Evolutionary conservation across 2,113 vertebrate species (phyloP).

Genomic region (Probosciger aterrimus): DNA sequence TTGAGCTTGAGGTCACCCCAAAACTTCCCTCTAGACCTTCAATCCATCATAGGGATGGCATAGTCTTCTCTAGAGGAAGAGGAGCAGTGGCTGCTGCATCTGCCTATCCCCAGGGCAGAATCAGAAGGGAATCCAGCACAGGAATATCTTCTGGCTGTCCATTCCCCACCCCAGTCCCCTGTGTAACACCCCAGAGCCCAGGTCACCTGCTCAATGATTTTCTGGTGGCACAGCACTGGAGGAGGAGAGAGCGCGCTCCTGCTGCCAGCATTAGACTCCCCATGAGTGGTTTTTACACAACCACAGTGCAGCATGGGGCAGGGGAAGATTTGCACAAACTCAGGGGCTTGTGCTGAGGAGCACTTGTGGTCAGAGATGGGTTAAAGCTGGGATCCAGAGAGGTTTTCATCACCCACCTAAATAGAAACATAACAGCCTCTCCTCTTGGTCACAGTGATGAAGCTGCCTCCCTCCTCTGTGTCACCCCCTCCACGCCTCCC

Average conservation of each 20-base stretch:
- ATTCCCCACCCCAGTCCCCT: background rate
- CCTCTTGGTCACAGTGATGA: background rate
- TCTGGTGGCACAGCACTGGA: background rate
- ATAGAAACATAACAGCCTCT: slow-evolving; percentile 30
- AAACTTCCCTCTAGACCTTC: background rate
- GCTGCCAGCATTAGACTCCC: background rate
- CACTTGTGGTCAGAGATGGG: background rate
- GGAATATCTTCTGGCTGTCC: background rate
- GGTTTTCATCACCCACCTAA: slow-evolving; percentile 24
- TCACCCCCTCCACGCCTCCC: background rate
- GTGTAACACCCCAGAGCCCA: background rate
- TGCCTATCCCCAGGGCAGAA: background rate
- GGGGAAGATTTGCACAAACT: background rate
- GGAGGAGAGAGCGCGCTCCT: background rate
- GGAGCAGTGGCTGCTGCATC: accelerated
- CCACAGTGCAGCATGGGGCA: background rate
- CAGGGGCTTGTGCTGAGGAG: background rate
- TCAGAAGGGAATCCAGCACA: background rate
- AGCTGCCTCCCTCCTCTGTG: background rate
- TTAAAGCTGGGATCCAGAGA: slow-evolving; percentile 18
- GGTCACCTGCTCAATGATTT: background rate
- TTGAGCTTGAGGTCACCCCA: background rate
- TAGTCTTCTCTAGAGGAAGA: background rate
- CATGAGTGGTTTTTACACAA: background rate
- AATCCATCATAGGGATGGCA: background rate